phyloP scores from a whole-genome alignment of 2,888 invertebrate species.

The Cantharis nigra region DNA sequence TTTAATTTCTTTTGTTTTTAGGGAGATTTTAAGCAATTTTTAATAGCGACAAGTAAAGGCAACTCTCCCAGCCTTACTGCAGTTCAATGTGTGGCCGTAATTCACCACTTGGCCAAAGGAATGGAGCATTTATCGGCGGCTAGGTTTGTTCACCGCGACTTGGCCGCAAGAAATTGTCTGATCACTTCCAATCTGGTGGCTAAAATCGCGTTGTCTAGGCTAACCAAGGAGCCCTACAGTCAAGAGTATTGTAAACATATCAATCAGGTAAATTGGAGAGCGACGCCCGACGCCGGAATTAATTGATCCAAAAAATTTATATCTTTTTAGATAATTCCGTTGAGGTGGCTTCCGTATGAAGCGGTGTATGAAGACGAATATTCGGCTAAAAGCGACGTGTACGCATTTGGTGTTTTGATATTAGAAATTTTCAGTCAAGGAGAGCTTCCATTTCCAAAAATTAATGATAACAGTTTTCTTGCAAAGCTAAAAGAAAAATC shows the following conservation, averaged over 20 bases:
- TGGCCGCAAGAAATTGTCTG: constrained; percentile 90
- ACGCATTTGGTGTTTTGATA: constrained; percentile 84
- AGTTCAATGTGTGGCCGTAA: constrained; percentile 69
- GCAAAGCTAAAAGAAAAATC: constrained; percentile 66
- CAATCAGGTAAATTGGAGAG: constrained; percentile 63
- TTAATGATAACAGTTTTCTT: constrained; percentile 76
- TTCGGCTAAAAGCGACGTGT: constrained; percentile 92
- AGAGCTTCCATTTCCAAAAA: constrained; percentile 74
- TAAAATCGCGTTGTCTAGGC: constrained; percentile 81
- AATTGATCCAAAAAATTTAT: constrained; percentile 7
- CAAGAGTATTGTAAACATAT: constrained; percentile 87
- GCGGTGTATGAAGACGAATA: constrained; percentile 89
- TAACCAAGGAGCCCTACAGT: constrained; percentile 84
- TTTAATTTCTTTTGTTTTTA: constrained; percentile 55
- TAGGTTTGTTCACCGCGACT: constrained; percentile 85
- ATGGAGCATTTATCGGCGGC: constrained; percentile 78
- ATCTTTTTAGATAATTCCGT: constrained; percentile 70
- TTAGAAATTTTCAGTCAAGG: constrained; percentile 89
- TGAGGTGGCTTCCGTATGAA: constrained; percentile 90
- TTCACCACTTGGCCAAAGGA: constrained; percentile 78
- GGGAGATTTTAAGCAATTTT: constrained; percentile 92
- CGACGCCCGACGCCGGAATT: background rate
- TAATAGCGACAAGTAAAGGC: constrained; percentile 67
- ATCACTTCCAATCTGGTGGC: constrained; percentile 80
- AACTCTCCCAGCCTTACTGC: constrained; percentile 67